Evolutionary conservation across 2,113 vertebrate species (phyloP).

Genomic region (Tragulus kanchil): DNA sequence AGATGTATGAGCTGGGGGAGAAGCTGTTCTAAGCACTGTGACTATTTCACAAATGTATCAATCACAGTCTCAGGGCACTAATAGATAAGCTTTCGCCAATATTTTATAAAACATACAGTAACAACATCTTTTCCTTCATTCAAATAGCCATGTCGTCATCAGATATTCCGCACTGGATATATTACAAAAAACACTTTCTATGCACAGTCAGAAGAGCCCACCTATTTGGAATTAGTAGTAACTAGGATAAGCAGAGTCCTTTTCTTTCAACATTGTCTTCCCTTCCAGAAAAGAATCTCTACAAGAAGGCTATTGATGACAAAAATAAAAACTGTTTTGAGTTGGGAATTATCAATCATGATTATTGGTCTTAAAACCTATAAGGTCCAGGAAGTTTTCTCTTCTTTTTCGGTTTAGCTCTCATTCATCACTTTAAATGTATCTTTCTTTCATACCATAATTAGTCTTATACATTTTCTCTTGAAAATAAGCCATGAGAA

Average conservation of each 20-base stretch:
- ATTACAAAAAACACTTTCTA: background rate
- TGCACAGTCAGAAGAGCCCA: background rate
- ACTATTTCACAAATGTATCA: background rate
- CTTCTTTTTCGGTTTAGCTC: background rate
- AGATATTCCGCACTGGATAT: background rate
- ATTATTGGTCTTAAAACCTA: background rate
- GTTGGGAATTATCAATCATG: background rate
- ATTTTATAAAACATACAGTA: background rate
- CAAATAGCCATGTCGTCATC: background rate
- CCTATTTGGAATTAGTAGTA: background rate
- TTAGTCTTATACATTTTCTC: background rate
- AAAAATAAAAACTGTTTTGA: background rate
- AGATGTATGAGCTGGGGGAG: background rate
- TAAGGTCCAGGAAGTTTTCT: background rate
- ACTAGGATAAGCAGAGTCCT: background rate
- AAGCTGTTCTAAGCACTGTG: background rate
- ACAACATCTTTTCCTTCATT: background rate
- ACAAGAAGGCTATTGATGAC: background rate
- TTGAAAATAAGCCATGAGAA: background rate
- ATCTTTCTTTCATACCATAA: background rate
- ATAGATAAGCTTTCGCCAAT: background rate
- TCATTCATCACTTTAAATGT: background rate
- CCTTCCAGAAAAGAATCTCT: background rate
- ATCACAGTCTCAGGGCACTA: background rate
- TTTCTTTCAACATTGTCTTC: background rate